A percentile compares a stretch with the other conserved stretches of the same genome.
These are phyloP conservation scores for Zaprionus lineosus DNA, from an alignment of 2,888 invertebrate genomes.

Conservation along the genomic window DNA sequence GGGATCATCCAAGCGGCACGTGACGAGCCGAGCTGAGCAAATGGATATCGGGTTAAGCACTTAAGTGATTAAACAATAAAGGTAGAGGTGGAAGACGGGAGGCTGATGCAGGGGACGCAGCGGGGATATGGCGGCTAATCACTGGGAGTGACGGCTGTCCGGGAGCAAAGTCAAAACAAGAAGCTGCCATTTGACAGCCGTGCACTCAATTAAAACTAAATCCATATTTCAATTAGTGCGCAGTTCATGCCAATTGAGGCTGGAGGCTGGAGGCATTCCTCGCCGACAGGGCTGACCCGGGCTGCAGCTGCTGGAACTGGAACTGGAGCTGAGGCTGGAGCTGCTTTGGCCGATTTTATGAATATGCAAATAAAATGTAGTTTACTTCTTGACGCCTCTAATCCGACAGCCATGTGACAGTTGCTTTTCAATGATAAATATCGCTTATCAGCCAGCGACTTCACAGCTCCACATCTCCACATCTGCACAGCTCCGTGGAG, in stretches of 20 bases:
- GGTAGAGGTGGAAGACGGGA: slow-evolving; percentile 2
- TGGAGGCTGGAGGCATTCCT: slow-evolving; percentile 13
- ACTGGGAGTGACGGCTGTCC: background rate
- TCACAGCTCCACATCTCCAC: slow-evolving; percentile 15
- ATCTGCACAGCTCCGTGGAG: background rate
- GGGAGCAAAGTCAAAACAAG: slow-evolving; percentile 13
- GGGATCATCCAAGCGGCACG: too few relatives aligned
- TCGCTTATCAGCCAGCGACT: slow-evolving; percentile 57
- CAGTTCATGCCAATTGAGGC: slow-evolving; percentile 28
- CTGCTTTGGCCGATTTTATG: slow-evolving; percentile 41
- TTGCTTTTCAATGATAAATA: slow-evolving; percentile 48
- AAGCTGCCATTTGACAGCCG: slow-evolving; percentile 9
- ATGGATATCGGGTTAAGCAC: slow-evolving; percentile 40
- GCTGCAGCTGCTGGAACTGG: background rate
- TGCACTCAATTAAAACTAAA: slow-evolving; percentile 55
- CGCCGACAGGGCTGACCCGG: slow-evolving; percentile 22
- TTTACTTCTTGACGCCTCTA: slow-evolving; percentile 59
- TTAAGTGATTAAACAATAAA: slow-evolving; percentile 41
- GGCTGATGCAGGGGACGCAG: background rate
- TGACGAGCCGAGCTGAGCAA: slow-evolving; percentile 24
- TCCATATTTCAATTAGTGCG: slow-evolving; percentile 55
- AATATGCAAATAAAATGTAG: slow-evolving; percentile 61
- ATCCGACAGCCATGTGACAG: slow-evolving; percentile 52
- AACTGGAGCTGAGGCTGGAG: background rate
- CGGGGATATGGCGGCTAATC: too few relatives aligned